Conservation (phyloP, 2,888 invertebrate genomes). For the Auanema freiburgensis region DNA sequence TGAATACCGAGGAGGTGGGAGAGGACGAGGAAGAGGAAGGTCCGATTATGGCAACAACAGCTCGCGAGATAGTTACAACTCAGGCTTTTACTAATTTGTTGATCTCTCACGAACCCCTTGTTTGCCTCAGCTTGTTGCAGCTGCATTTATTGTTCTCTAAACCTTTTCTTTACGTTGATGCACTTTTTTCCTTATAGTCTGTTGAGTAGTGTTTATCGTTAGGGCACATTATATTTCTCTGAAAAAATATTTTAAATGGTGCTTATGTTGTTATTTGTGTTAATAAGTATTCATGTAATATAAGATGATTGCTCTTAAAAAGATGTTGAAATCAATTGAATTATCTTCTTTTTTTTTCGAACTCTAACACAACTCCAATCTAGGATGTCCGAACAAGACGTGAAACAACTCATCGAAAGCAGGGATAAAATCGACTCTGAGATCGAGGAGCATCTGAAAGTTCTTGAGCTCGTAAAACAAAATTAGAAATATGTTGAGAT, state of each 20-base stretch:
- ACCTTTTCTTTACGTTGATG: slow-evolving; percentile 2
- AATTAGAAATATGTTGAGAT: background rate
- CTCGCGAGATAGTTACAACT: too few relatives aligned
- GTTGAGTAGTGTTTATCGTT: slow-evolving; percentile 1
- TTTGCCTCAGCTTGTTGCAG: too few relatives aligned
- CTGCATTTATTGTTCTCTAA: slow-evolving; percentile 1
- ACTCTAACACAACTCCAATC: too few relatives aligned
- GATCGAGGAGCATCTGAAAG: slow-evolving; percentile 28
- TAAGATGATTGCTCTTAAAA: slow-evolving; percentile 8
- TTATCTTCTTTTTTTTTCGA: too few relatives aligned
- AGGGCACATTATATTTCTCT: too few relatives aligned
- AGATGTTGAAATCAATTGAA: too few relatives aligned
- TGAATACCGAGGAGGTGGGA: slow-evolving; percentile 10
- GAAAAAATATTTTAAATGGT: background rate
- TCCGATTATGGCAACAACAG: too few relatives aligned
- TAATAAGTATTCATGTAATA: slow-evolving; percentile 19
- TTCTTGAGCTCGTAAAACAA: slow-evolving; percentile 30
- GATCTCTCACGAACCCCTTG: too few relatives aligned
- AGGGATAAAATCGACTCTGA: slow-evolving; percentile 50
- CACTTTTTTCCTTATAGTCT: background rate
- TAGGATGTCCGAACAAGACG: slow-evolving; percentile 15
- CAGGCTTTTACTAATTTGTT: too few relatives aligned
- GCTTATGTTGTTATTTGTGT: background rate
- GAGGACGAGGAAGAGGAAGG: slow-evolving; percentile 20
- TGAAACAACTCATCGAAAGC: slow-evolving; percentile 45